Evolutionary conservation across 2,113 vertebrate species (phyloP).

Genomic region (Etheostoma spectabile): DNA sequence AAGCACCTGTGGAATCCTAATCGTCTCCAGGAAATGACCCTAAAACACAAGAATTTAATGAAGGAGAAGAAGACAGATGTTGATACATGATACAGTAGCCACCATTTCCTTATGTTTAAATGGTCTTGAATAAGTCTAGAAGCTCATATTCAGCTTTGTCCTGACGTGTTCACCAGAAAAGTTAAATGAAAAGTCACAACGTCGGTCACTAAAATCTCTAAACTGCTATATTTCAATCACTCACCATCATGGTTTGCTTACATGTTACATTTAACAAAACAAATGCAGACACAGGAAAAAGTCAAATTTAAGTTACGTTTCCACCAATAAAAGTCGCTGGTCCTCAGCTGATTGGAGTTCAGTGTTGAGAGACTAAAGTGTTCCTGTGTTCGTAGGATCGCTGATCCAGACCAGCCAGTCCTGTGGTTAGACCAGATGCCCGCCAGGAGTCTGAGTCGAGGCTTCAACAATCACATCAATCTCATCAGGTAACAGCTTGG

Average conservation of each 20-base stretch:
- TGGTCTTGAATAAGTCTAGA: not conserved
- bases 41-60: not conserved
- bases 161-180: not conserved
- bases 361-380: conserved; percentile 1
- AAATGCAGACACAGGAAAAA: not conserved
- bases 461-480: conserved; percentile 99
- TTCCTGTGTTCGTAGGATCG: conserved; percentile 84
- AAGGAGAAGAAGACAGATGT: conserved; percentile 6
- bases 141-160: not conserved
- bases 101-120: not conserved
- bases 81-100: not conserved
- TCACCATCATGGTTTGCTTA: not conserved
- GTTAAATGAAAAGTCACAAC: not conserved
- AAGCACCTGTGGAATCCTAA: not conserved
- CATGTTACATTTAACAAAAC: not conserved
- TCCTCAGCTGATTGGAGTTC: not conserved
- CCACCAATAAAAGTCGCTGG: not conserved
- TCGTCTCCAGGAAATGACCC: conserved; percentile 31
- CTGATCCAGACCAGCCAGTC: conserved; percentile 97
- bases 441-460: conserved; percentile 92
- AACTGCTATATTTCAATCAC: not conserved
- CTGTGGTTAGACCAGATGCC: conserved; percentile 99
- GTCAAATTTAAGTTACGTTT: not conserved
- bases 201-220: not conserved
- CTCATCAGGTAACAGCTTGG: conserved; percentile 89